A percentile compares a stretch with the other conserved stretches of the same genome.
Conservation (phyloP, 2,113 vertebrate species). For the Excalfactoria chinensis region DNA sequence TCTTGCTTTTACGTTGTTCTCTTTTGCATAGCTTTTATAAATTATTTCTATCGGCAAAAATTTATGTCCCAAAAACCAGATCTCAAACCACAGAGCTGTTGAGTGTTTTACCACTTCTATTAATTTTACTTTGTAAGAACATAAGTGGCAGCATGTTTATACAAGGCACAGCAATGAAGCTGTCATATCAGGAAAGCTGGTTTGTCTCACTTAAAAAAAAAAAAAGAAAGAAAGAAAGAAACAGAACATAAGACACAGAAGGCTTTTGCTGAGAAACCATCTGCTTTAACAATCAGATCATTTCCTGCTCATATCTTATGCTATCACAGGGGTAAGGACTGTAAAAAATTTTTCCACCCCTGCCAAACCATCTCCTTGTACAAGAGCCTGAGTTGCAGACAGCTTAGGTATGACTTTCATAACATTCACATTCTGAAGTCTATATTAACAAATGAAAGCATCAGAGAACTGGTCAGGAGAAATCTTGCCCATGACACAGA, state of each 20-base stretch:
- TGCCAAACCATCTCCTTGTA: background rate
- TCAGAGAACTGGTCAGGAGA: background rate
- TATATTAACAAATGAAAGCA: background rate
- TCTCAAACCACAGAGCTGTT: slow-evolving; percentile 39
- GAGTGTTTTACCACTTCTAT: slow-evolving; percentile 24
- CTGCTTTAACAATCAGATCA: slow-evolving; percentile 49
- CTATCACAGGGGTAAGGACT: background rate
- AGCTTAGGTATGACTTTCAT: background rate
- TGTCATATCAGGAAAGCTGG: slow-evolving; percentile 53
- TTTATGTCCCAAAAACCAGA: background rate
- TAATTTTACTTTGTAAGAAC: background rate
- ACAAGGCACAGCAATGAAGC: slow-evolving; percentile 34
- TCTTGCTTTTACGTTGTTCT: background rate
- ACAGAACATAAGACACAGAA: slow-evolving; percentile 52
- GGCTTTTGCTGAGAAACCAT: slow-evolving; percentile 58
- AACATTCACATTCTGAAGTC: background rate
- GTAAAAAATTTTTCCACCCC: background rate
- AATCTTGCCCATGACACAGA: background rate
- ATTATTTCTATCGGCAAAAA: background rate
- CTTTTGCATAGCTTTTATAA: slow-evolving; percentile 21
- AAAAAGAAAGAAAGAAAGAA: background rate
- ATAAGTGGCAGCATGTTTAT: slow-evolving; percentile 14
- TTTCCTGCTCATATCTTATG: slow-evolving; percentile 20
- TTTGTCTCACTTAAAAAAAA: slow-evolving; percentile 36
- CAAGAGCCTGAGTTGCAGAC: background rate